These are phyloP conservation scores for Nezara viridula DNA, from an alignment of 2,888 invertebrate species.

Conservation along the genomic window DNA sequence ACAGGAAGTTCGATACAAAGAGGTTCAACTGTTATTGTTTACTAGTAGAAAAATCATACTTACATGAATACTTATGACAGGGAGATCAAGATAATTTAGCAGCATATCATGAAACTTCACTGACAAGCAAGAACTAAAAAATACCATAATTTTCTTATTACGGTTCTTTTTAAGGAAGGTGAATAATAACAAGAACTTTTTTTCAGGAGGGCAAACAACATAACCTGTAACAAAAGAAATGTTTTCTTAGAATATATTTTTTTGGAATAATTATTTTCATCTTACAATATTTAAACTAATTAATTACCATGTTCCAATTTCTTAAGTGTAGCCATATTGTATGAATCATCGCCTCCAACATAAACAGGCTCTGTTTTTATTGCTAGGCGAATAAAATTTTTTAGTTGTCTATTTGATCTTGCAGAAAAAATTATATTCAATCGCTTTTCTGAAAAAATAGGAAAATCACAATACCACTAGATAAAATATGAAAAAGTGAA, in stretches of 20 bases:
- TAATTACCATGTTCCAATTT: constrained; percentile 82
- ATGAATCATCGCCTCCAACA: constrained; percentile 78
- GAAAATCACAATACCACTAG: neutral
- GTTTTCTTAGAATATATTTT: neutral
- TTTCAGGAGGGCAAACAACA: constrained; percentile 95
- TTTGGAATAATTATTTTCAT: neutral
- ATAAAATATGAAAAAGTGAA: neutral
- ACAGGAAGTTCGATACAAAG: too few relatives aligned
- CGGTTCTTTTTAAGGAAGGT: constrained; percentile 97
- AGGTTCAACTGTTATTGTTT: too few relatives aligned
- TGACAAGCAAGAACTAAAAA: constrained; percentile 97
- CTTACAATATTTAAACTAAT: neutral
- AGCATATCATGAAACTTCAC: constrained; percentile 97
- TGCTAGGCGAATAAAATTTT: neutral
- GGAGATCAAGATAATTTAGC: constrained; percentile 97
- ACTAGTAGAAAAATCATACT: constrained; percentile 71
- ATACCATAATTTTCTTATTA: constrained; percentile 94
- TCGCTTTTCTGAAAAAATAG: constrained; percentile 78
- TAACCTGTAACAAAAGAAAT: constrained; percentile 74
- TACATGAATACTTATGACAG: constrained; percentile 96
- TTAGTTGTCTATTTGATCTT: constrained; percentile 92
- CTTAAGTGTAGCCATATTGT: constrained; percentile 85
- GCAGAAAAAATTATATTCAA: constrained; percentile 99
- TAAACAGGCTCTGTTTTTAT: neutral
- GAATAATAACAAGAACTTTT: constrained; percentile 93